Percentiles rank a stretch among this genome's conserved stretches.
Conservation (phyloP, 2,113 vertebrate species). For the Ornithorhynchus anatinus region DNA sequence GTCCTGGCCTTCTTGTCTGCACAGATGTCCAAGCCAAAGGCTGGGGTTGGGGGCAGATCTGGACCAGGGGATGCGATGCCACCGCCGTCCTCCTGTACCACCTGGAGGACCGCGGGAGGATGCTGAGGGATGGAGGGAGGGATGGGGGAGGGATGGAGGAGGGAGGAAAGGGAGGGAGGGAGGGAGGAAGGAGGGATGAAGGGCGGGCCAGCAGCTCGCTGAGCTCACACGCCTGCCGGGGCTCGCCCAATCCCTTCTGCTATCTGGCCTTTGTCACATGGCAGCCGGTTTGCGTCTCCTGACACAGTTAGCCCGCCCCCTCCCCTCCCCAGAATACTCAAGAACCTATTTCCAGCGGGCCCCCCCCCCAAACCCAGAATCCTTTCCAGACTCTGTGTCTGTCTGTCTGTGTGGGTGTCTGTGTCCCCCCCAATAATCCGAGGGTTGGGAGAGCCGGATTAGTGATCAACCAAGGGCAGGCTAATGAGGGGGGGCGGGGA, state of each 20-base stretch:
- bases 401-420: too few relatives aligned
- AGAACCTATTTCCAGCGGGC: conserved; percentile 50
- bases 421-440: conserved; percentile 49
- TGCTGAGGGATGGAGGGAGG: conserved; percentile 76
- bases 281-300: conserved; percentile 74
- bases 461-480: conserved; percentile 54
- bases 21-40: background rate
- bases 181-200: too few relatives aligned
- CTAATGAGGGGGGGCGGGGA: conserved; percentile 25
- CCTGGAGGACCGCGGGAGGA: conserved; percentile 77
- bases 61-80: too few relatives aligned
- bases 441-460: conserved; percentile 49
- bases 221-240: conserved; percentile 65
- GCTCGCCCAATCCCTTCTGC: conserved; percentile 72
- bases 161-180: too few relatives aligned
- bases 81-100: too few relatives aligned
- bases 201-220: too few relatives aligned
- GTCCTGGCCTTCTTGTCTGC: background rate
- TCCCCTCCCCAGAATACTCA: conserved; percentile 62
- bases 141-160: conserved; percentile 65
- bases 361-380: conserved; percentile 19
- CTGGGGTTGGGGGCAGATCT: rapidly evolving
- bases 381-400: conserved; percentile 46
- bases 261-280: conserved; percentile 80
- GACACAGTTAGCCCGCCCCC: too few relatives aligned